Conservation (phyloP, 2,113 vertebrate species). For the Castor canadensis region DNA sequence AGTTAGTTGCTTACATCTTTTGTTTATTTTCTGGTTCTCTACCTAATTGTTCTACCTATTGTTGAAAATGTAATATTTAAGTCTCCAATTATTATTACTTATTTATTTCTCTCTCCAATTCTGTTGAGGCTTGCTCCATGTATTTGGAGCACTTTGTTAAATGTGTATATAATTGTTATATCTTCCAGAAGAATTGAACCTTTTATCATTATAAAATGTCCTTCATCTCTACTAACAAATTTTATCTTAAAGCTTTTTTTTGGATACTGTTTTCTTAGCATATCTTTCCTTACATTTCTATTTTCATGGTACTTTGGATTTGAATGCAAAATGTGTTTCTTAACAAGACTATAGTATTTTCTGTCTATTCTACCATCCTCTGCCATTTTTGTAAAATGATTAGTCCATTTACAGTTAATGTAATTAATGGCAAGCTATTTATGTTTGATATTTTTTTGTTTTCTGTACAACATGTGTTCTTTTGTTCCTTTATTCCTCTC, state of each 20-base stretch:
- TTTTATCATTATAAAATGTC: not conserved
- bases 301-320: not conserved
- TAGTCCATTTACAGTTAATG: not conserved
- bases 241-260: not conserved
- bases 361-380: not conserved
- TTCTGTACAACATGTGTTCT: not conserved
- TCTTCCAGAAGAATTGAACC: not conserved
- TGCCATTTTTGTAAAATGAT: not conserved
- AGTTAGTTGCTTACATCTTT: not conserved
- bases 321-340: not conserved
- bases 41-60: not conserved
- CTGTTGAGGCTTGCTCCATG: not conserved
- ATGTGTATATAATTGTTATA: not conserved
- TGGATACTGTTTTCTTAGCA: not conserved
- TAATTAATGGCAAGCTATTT: not conserved
- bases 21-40: not conserved
- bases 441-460: not conserved
- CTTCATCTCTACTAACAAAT: not conserved
- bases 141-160: not conserved
- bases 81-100: not conserved
- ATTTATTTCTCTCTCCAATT: not conserved
- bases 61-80: not conserved
- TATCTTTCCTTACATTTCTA: not conserved
- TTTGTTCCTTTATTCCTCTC: not conserved
- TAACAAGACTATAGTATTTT: not conserved